Evolutionary conservation across 2,797 vertebrate genomes (phyloP), one percentile per base, ranked within the genome.

Genomic region (Acanthopagrus latus): DNA sequence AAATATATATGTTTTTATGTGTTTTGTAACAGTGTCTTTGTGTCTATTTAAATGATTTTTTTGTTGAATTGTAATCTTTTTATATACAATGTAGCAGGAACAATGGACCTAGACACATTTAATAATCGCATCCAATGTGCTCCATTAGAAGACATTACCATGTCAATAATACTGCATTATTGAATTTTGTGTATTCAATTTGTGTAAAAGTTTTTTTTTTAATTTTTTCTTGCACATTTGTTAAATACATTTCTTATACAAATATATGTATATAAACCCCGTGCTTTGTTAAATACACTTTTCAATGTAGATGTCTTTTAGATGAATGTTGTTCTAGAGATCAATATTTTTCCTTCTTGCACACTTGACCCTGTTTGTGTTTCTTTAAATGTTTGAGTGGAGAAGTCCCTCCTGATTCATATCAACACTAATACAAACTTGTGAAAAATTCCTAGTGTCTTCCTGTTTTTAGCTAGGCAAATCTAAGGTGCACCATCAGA

Each of bases 241-340:
- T 56, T 56, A 48, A 59, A 46, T 27, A 52, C 10, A 23, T 60
- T 60, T 75, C 21, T 52, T n/a, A 52, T 51, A 44, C 59, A 13
- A 29, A 52, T 59, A 43, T 57, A 41, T 38, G 63, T 70, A 56
- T 21, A 29, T 63, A 21, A 14, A 38, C 44, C 5, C 8, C 69
- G 75, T 77, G 51, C 52, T 71, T 71, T 59, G 50, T 73, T 55
- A 55, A 43, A 73, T 57, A 46, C 57, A 70, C 33, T 58, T 64
- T 69, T 62, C 27, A 44, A 74, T 33, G 50, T 25, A 33, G 18
- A 38, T 64, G 43, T 46, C n/a, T 44, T 60, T 47, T 55, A 44
- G 29, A 33, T 25, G 12, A 60, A 17, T 59, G n/a, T 41, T 71
- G 29, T 67, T 73, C 25, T 11, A 44, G 33, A 17, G 2, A 55